phyloP scores from a whole-genome alignment of 2,797 vertebrate species.

The Syngnathus acus region DNA sequence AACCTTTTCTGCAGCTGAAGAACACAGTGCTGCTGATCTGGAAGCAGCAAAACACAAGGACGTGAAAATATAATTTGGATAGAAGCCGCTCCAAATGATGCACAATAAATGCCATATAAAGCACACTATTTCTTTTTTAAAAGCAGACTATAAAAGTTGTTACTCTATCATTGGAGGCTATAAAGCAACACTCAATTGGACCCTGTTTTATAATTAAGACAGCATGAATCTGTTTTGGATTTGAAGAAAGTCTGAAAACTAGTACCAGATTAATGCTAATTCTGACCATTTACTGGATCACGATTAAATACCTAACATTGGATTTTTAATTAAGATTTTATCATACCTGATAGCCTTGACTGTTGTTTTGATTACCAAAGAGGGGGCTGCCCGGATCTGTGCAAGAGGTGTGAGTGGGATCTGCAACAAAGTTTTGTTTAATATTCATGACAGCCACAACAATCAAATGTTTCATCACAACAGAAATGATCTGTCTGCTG shows the following conservation, averaged over 20 bases:
- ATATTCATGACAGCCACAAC: background rate
- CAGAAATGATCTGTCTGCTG: background rate
- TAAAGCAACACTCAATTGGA: background rate
- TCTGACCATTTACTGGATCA: background rate
- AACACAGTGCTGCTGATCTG: conserved; percentile 87
- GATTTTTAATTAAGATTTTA: no score
- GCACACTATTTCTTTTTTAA: background rate
- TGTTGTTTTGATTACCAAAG: conserved; percentile 91
- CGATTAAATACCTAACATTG: no score
- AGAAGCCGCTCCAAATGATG: background rate
- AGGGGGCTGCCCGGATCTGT: conserved; percentile 82
- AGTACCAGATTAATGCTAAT: background rate
- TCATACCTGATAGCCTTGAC: conserved; percentile 89
- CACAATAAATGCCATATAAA: conserved; percentile 4
- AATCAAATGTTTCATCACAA: conserved; percentile 1
- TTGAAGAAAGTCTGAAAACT: background rate
- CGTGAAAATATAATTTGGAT: conserved; percentile 4
- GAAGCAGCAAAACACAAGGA: conserved; percentile 9
- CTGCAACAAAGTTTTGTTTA: conserved; percentile 55
- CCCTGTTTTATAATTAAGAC: background rate
- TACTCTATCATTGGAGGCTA: background rate
- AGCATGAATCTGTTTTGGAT: background rate
- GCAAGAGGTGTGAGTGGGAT: conserved; percentile 88
- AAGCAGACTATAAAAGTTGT: background rate
- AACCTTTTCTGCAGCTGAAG: conserved; percentile 93